Percentiles rank a stretch among this genome's conserved stretches.
Conservation (phyloP, 2,888 invertebrate species). For the Noctuana brunneofusca region DNA sequence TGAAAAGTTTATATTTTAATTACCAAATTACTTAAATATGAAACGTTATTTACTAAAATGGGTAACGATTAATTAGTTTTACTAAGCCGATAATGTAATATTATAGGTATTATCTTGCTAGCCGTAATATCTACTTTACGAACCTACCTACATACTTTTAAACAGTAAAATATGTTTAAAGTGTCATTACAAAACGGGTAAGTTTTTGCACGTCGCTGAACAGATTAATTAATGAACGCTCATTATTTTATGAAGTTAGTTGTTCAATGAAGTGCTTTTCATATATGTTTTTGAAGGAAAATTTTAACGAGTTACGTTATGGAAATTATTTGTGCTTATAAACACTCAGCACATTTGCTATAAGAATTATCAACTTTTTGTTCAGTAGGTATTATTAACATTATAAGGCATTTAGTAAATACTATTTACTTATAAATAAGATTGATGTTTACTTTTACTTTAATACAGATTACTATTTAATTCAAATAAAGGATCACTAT, state of each 20-base stretch:
- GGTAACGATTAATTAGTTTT: too few relatives aligned
- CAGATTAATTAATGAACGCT: conserved; percentile 22
- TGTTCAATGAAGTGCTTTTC: conserved; percentile 10
- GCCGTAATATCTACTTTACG: too few relatives aligned
- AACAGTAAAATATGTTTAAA: conserved; percentile 2
- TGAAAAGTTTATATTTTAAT: too few relatives aligned
- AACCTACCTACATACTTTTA: not conserved
- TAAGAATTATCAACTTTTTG: not conserved
- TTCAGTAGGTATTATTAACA: too few relatives aligned
- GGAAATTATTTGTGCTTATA: not conserved
- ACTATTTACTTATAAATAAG: too few relatives aligned
- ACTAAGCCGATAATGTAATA: too few relatives aligned
- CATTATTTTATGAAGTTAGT: conserved; percentile 21
- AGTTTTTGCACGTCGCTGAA: conserved; percentile 10
- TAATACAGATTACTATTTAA: too few relatives aligned
- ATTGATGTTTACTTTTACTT: too few relatives aligned
- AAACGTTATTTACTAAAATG: too few relatives aligned
- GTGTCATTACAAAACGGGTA: conserved; percentile 16
- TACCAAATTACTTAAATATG: too few relatives aligned
- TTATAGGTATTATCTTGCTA: not conserved
- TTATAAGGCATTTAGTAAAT: too few relatives aligned
- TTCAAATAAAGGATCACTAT: too few relatives aligned
- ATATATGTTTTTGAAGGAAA: conserved; percentile 7
- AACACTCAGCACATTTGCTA: not conserved
- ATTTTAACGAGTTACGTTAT: conserved; percentile 12